Evolutionary conservation across 1,140 invertebrate species (phyloP).

Genomic region (Euwallacea similis): DNA sequence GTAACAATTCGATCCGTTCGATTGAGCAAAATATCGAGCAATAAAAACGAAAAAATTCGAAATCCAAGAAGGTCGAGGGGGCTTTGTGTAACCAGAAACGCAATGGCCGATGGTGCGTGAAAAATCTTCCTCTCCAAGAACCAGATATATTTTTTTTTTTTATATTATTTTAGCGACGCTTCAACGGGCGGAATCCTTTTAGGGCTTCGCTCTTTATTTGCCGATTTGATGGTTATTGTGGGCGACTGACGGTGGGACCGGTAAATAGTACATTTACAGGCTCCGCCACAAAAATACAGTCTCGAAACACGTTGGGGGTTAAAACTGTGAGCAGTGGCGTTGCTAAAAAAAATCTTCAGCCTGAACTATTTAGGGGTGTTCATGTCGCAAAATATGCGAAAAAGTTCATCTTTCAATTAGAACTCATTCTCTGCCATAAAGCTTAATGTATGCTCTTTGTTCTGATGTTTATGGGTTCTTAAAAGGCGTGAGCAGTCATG

Average conservation of each 20-base stretch:
- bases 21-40: constrained; percentile 3
- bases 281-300: no score
- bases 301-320: no score
- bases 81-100: constrained; percentile 4
- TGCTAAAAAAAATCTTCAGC: no score
- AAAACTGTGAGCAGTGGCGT: no score
- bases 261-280: background rate
- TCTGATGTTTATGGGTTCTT: no score
- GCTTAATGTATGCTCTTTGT: no score
- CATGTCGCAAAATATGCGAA: no score
- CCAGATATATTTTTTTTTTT: constrained; percentile 4
- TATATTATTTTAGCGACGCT: constrained; percentile 4
- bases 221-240: constrained; percentile 3
- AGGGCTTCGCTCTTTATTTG: constrained; percentile 4
- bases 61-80: background rate
- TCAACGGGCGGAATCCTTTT: background rate
- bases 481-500: no score
- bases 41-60: constrained; percentile 5
- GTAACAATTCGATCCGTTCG: constrained; percentile 2
- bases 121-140: constrained; percentile 4
- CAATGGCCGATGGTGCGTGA: constrained; percentile 1
- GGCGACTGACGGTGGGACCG: constrained; percentile 3
- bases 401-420: no score
- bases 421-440: no score
- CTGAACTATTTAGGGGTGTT: no score